Evolutionary conservation across 2,888 invertebrate species (phyloP).

Genomic region (Clivina fossor): DNA sequence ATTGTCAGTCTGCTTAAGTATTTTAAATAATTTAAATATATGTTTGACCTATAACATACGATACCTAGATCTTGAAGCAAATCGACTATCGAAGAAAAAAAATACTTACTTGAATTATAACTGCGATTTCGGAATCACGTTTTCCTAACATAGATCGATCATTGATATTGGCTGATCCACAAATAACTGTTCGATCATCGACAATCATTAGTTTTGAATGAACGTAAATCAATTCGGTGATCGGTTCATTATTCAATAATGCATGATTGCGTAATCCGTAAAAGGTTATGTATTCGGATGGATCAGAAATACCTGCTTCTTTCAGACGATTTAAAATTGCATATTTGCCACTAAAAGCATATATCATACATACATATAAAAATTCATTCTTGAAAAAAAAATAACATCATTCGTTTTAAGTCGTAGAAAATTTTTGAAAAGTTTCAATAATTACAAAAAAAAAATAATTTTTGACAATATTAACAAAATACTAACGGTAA

Average conservation of each 20-base stretch:
- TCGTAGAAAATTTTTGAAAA: no score
- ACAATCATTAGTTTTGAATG: slow-evolving; percentile 96
- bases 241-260: slow-evolving; percentile 73
- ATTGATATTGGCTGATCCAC: slow-evolving; percentile 98
- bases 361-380: slow-evolving; percentile 16
- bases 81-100: no score
- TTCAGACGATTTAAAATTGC: slow-evolving; percentile 78
- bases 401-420: no score
- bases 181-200: slow-evolving; percentile 88
- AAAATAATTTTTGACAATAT: no score
- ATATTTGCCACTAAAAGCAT: slow-evolving; percentile 71
- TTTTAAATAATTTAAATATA: no score
- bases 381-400: no score
- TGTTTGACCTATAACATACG: no score
- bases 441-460: no score
- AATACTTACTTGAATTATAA: slow-evolving; percentile 74
- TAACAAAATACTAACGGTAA: no score
- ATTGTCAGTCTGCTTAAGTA: no score
- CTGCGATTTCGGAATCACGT: slow-evolving; percentile 92
- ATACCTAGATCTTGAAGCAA: no score
- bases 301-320: slow-evolving; percentile 77
- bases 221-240: slow-evolving; percentile 94
- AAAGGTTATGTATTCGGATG: slow-evolving; percentile 85
- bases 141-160: slow-evolving; percentile 93
- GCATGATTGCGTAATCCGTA: slow-evolving; percentile 86